Evolutionary conservation across 92 coral and sea anemone species (phyloP), one percentile per base, ranked within the genome.

Genomic region (Paragorgia papillata): DNA sequence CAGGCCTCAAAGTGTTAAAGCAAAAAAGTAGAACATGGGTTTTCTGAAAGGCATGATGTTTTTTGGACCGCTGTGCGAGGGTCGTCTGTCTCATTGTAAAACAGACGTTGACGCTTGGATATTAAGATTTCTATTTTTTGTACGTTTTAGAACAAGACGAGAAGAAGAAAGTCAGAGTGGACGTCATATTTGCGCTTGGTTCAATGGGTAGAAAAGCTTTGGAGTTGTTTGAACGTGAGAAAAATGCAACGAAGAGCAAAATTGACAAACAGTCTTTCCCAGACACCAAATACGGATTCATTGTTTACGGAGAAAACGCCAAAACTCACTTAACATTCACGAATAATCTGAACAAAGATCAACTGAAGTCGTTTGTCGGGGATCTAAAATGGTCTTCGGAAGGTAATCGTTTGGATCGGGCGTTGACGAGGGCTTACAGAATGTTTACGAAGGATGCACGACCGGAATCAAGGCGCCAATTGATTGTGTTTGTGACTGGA

Each of bases 401-500:
- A 14, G 78, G 64, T 7, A 71, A 18, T 10, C 62, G 64, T n/a
- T 27, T 71, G 19, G 29, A 30, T 21, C 48, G 33, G 3, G 49
- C 64, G 15, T 35, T 71, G 64, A 32, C 49, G 25, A 53, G 48
- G 27, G 78, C 63, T 31, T 21, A 32, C 19, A 55, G 50, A 20
- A 51, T 20, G 78, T 90, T 93, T 63, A 84, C 69, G 39, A 76
- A 84, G 22, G 82, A 75, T 7, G 75, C 88, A n/a, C 86, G 97
- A 17, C 74, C 66, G 50, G 90, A 88, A 54, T 92, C 97, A n/a
- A 88, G 87, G 15, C 89, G 84, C 74, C 85, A 86, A 43, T 63
- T 93, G 29, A 89, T 93, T 21, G 79, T 93, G 30, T 86, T 93
- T 69, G 89, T 89, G 32, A 96, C 89, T 60, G 79, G 93, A 21